Conservation (phyloP, 2,888 invertebrate species). For the Mythimna albipuncta region DNA sequence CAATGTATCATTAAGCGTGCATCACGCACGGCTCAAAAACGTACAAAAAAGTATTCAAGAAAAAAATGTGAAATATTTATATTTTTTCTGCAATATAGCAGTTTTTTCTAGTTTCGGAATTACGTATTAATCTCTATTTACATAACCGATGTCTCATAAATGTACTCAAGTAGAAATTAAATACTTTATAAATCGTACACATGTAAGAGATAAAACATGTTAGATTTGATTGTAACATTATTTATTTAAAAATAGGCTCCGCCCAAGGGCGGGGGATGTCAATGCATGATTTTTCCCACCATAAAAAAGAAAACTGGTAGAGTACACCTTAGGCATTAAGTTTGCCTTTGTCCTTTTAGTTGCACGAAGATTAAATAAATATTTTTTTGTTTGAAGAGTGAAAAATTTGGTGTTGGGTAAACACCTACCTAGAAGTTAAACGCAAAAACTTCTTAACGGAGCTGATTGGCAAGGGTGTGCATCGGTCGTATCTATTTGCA, state of each 20-base stretch:
- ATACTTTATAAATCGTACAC: constrained; percentile 6
- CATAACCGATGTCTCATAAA: neutral
- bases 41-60: no score
- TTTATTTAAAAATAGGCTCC: no score
- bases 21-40: no score
- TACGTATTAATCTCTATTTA: neutral
- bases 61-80: neutral
- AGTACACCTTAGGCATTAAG: no score
- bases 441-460: neutral
- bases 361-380: no score
- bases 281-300: no score
- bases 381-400: no score
- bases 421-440: neutral
- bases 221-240: neutral
- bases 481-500: neutral
- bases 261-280: no score
- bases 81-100: neutral
- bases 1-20: no score
- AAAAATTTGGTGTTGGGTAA: no score
- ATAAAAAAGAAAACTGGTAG: no score
- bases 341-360: no score
- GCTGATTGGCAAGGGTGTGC: neutral
- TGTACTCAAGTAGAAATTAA: constrained; percentile 4
- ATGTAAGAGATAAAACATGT: constrained; percentile 2
- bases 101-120: constrained; percentile 2